Conservation (phyloP, 2,888 invertebrate genomes). For the Pollenia griseotomentosa region DNA sequence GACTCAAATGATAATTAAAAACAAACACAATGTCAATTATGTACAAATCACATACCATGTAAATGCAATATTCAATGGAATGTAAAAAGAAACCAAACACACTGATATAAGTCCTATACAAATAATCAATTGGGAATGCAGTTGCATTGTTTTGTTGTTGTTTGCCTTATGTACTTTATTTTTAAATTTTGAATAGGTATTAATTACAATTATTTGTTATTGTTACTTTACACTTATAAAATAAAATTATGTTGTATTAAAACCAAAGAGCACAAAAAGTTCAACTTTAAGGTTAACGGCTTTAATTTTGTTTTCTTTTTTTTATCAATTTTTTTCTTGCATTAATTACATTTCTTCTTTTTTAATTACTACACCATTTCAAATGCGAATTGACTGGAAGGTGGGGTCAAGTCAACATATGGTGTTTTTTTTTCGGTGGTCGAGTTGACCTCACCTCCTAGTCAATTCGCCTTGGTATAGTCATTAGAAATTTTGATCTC, state of each 20-base stretch:
- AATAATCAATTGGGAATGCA: neutral
- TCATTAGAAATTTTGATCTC: too few relatives aligned
- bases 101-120: neutral
- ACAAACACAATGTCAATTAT: slow-evolving; percentile 12
- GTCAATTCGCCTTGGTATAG: too few relatives aligned
- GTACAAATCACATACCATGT: slow-evolving; percentile 20
- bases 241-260: slow-evolving; percentile 54
- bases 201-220: slow-evolving; percentile 63
- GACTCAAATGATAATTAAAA: too few relatives aligned
- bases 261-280: slow-evolving; percentile 55
- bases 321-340: neutral
- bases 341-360: slow-evolving; percentile 36
- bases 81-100: slow-evolving; percentile 1
- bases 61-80: slow-evolving; percentile 6
- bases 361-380: slow-evolving; percentile 43
- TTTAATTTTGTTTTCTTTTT: slow-evolving; percentile 40
- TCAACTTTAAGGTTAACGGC: slow-evolving; percentile 57
- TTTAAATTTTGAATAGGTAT: slow-evolving; percentile 56
- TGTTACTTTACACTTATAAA: slow-evolving; percentile 60
- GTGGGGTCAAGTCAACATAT: too few relatives aligned
- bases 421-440: too few relatives aligned
- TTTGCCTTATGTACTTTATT: slow-evolving; percentile 52
- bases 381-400: too few relatives aligned
- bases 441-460: too few relatives aligned
- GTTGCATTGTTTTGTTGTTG: neutral